Evolutionary conservation across 2,113 vertebrate species (phyloP), one percentile per base, ranked within the genome.

Genomic region (Sturnus vulgaris): DNA sequence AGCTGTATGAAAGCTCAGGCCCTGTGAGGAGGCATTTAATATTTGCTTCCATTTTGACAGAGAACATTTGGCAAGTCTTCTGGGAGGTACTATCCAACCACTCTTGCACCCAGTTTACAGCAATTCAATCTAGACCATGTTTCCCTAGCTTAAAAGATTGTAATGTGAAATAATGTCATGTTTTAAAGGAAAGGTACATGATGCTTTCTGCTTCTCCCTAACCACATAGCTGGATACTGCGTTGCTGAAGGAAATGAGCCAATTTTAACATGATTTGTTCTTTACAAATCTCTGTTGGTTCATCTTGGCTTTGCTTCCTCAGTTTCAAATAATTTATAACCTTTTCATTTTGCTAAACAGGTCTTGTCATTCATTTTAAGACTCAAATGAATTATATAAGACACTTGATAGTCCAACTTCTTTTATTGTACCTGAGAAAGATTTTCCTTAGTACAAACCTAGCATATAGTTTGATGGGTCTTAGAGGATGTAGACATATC

Each of bases 31-130:
- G 15, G 37, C 65, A 64, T 76, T 94, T 91, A 89, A 68, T 92
- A 87, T 91, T 91, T 96, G 66, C 63, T 91, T 92, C 88, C 31
- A 24, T 72, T 94, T 90, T 91, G 90, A 88, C 82, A 65, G 57
- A 78, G 47, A 91, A 53, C 40, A 69, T 15, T 79, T 85, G 78
- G 35, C 65, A 80, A 76, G 15, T 69, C 88, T 80, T 65, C n/a
- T 61, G 90, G 70, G 92, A 90, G 5, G 44, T 61, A 6, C 88
- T 71, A 37, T 44, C 57, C 79, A 90, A 76, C 86, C 28, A 20
- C 49, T 72, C 28, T 30, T 82, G 75, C 69, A 72, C 90, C 90
- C 20, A 82, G 31, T 56, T 94, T 72, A 72, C 25, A 72, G 87
- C 57, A 85, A 61, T 88, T 94, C 77, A 76, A 49, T 88, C 82